phyloP scores from a whole-genome alignment of 2,113 vertebrate genomes.

The Elephantulus edwardii region DNA sequence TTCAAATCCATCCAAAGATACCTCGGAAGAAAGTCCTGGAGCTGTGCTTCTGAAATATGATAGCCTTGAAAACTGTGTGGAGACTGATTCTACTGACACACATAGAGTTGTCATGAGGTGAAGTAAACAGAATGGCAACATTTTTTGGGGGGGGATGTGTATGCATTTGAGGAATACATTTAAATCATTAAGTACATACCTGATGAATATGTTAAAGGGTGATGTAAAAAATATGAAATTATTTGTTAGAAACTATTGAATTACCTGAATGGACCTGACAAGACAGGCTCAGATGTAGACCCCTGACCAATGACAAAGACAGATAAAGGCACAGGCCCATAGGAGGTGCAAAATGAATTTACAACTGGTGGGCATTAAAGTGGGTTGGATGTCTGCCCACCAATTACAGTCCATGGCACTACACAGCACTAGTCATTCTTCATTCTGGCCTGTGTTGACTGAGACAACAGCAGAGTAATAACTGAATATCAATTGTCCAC shows the following conservation, averaged over 20 bases:
- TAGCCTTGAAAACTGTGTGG: neutral
- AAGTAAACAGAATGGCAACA: neutral
- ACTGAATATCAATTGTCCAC: neutral
- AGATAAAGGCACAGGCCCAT: neutral
- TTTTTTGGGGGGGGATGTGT: neutral
- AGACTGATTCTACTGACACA: neutral
- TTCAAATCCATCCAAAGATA: neutral
- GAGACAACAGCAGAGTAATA: neutral
- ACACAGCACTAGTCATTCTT: neutral
- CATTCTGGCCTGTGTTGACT: neutral
- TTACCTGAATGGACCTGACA: neutral
- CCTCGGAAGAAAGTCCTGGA: neutral
- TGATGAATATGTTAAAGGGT: constrained; percentile 1
- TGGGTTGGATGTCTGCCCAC: neutral
- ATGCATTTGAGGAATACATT: neutral
- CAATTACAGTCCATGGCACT: neutral
- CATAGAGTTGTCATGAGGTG: neutral
- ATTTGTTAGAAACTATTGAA: neutral
- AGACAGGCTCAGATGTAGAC: neutral
- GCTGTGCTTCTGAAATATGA: neutral
- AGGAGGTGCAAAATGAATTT: neutral
- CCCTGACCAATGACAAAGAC: neutral
- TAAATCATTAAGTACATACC: neutral
- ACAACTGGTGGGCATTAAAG: neutral
- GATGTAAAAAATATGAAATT: neutral